phyloP scores from a whole-genome alignment of 2,113 vertebrate species.

The Balaenoptera acutorostrata region DNA sequence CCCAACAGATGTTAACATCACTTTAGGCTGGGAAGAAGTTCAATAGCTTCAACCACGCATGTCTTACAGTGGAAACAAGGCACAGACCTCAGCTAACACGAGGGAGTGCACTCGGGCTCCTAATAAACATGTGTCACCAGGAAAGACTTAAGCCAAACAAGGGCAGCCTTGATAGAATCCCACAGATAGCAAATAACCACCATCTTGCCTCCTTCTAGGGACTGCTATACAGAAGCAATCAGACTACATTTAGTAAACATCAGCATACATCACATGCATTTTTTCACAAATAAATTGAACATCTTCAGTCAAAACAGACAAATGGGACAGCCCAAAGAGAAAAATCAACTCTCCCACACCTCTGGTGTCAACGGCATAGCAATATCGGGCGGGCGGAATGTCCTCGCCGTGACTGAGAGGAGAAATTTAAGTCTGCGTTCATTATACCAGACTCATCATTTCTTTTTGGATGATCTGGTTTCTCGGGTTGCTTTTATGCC shows the following conservation, averaged over 20 bases:
- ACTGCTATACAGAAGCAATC: slow-evolving; percentile 29
- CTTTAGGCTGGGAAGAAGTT: neutral
- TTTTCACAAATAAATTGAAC: slow-evolving; percentile 35
- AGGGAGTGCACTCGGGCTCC: neutral
- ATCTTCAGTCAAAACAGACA: slow-evolving; percentile 54
- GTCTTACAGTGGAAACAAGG: neutral
- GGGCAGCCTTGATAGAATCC: neutral
- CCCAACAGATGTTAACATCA: neutral
- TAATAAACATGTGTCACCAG: neutral
- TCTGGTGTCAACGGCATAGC: neutral
- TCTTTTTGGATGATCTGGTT: neutral
- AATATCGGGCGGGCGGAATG: neutral
- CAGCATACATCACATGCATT: neutral
- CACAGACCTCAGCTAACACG: neutral
- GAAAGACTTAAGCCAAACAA: slow-evolving; percentile 28
- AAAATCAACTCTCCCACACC: neutral
- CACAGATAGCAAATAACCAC: neutral
- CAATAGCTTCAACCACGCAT: fast-evolving
- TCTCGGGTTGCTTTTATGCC: fast-evolving
- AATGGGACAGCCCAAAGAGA: neutral
- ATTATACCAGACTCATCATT: neutral
- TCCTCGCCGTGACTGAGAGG: neutral
- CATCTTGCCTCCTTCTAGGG: slow-evolving; percentile 18
- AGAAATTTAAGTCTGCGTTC: neutral
- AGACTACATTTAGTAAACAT: slow-evolving; percentile 25